Percentiles rank a stretch among this genome's conserved stretches.
These are phyloP conservation scores for Danio albolineatus DNA, from an alignment of 2,797 vertebrate genomes.

Conservation along the genomic window DNA sequence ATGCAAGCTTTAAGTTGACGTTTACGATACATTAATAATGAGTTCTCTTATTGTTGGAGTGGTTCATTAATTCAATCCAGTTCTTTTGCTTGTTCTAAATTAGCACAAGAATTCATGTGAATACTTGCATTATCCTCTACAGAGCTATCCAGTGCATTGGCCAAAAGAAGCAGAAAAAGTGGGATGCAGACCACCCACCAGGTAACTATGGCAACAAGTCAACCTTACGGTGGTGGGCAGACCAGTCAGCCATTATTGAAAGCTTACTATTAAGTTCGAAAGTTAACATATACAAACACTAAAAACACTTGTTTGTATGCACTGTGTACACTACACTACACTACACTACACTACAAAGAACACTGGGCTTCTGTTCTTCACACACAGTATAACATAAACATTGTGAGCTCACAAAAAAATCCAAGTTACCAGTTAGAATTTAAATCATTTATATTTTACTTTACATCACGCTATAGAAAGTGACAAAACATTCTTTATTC, in stretches of 20 bases:
- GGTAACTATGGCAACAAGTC: conserved; percentile 47
- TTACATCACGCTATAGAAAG: too few species aligned
- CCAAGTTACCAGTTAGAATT: not conserved
- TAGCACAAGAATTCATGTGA: not conserved
- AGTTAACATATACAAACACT: not conserved
- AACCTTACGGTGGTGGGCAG: conserved; percentile 7
- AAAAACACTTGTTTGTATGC: not conserved
- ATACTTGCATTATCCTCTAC: not conserved
- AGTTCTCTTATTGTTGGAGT: not conserved
- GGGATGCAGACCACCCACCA: conserved; percentile 29
- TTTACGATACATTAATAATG: not conserved
- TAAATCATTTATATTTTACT: not conserved
- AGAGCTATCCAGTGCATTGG: not conserved
- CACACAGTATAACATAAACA: not conserved
- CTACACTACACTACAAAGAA: not conserved
- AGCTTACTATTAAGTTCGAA: not conserved
- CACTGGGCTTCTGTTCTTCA: not conserved
- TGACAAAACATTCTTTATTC: too few species aligned
- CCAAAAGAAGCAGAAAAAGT: conserved; percentile 18
- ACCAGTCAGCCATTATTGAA: not conserved
- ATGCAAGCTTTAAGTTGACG: not conserved
- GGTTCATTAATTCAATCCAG: not conserved
- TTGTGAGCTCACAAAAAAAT: not conserved
- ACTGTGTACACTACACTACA: not conserved
- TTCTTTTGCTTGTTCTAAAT: not conserved